A percentile compares a stretch with the other conserved stretches of the same genome.
These are phyloP conservation scores for Araneus ventricosus DNA, from an alignment of 1,140 invertebrate genomes.

Conservation along the genomic window DNA sequence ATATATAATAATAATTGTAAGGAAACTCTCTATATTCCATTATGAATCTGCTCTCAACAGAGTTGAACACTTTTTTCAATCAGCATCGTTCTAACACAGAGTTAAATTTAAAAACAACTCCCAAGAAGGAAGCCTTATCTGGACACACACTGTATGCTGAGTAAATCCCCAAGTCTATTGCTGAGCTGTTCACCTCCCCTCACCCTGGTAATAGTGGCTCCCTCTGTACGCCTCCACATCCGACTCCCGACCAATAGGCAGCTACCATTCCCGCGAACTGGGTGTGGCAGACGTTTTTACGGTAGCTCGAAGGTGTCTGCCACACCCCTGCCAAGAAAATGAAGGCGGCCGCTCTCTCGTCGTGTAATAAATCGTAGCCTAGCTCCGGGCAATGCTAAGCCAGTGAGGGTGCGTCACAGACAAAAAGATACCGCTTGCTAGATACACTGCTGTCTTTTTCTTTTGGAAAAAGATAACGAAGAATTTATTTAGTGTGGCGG, in stretches of 20 bases:
- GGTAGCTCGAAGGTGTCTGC: constrained; percentile 66
- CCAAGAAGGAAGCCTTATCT: background rate
- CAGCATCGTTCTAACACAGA: too few species aligned
- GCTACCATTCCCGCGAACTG: constrained; percentile 54
- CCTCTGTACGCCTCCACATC: constrained; percentile 60
- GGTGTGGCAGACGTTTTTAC: constrained; percentile 61
- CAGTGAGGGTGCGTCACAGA: background rate
- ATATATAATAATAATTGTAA: too few species aligned
- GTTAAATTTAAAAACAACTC: too few species aligned
- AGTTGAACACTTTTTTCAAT: too few species aligned
- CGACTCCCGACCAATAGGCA: constrained; percentile 59
- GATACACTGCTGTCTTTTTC: background rate
- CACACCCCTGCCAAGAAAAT: constrained; percentile 64
- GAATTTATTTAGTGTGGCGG: constrained; percentile 41
- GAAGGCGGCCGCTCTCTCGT: constrained; percentile 62
- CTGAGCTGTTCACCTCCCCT: background rate
- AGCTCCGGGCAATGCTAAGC: constrained; percentile 14
- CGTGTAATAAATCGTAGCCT: background rate
- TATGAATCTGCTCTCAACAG: too few species aligned
- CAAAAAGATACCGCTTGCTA: constrained; percentile 58
- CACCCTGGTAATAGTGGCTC: constrained; percentile 41
- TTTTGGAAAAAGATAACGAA: background rate
- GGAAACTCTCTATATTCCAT: too few species aligned
- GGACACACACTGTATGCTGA: background rate
- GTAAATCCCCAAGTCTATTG: background rate